Percentiles rank a stretch among this genome's conserved stretches.
These are phyloP conservation scores for Cloeon dipterum DNA, from an alignment of 2,888 invertebrate species.

Conservation along the genomic window DNA sequence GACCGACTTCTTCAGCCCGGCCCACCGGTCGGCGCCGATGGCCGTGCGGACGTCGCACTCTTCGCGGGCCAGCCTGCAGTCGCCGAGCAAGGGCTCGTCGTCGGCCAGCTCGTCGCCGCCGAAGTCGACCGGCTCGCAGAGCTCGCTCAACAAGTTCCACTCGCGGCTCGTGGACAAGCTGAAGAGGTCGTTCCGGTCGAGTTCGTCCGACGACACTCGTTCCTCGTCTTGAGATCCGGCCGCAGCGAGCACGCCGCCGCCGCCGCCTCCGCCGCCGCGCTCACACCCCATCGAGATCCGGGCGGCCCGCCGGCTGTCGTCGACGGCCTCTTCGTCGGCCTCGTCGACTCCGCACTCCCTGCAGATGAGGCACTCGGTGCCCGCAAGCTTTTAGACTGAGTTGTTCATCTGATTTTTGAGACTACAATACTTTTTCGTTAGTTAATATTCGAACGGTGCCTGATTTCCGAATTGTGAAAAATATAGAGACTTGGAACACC, in stretches of 20 bases:
- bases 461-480: no score
- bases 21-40: constrained; percentile 9
- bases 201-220: neutral
- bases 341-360: neutral
- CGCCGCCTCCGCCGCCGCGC: no score
- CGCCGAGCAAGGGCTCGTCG: constrained; percentile 16
- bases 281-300: neutral
- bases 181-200: constrained; percentile 42
- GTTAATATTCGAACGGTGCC: no score
- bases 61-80: constrained; percentile 29
- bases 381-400: neutral
- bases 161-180: constrained; percentile 56
- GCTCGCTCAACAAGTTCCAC: constrained; percentile 53
- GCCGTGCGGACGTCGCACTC: constrained; percentile 21
- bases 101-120: constrained; percentile 31
- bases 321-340: neutral
- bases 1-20: constrained; percentile 24
- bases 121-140: constrained; percentile 23
- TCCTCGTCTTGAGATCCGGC: neutral
- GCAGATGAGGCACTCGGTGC: neutral
- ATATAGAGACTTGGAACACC: no score
- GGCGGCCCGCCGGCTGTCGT: neutral
- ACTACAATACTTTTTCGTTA: neutral
- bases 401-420: no score
- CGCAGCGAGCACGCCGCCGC: no score